Percentiles rank a stretch among this genome's conserved stretches.
These are phyloP conservation scores for Myotis brandtii DNA, from an alignment of 2,113 vertebrate species.

Conservation along the genomic window DNA sequence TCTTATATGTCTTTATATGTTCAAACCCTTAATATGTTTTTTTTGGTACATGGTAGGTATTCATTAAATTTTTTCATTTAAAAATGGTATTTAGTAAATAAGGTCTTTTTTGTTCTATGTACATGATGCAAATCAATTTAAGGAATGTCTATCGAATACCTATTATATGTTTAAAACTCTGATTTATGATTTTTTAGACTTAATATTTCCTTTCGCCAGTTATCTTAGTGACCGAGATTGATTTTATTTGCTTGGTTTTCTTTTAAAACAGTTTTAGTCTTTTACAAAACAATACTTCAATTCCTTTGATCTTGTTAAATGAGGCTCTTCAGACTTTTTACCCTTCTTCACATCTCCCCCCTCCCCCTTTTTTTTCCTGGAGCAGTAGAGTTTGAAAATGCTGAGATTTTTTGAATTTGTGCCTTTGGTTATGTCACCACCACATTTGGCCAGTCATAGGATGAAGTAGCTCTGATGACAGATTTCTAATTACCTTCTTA, in stretches of 20 bases:
- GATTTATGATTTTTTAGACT: neutral
- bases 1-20: neutral
- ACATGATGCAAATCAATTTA: neutral
- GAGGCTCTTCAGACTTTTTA: neutral
- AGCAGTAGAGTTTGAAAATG: neutral
- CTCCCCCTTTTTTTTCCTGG: neutral
- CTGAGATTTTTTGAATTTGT: neutral
- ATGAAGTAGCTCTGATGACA: neutral
- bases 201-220: neutral
- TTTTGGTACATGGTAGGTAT: neutral
- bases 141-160: neutral
- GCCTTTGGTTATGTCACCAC: neutral
- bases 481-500: neutral
- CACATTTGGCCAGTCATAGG: neutral
- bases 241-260: neutral
- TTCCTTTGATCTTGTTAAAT: constrained; percentile 27
- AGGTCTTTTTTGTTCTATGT: neutral
- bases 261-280: constrained; percentile 17
- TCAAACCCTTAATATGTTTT: neutral
- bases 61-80: neutral
- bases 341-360: too few relatives aligned
- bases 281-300: neutral
- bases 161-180: neutral
- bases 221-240: neutral
- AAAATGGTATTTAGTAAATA: neutral